Evolutionary conservation across 2,113 vertebrate genomes (phyloP), one percentile per base, ranked within the genome.

Genomic region (Macheiramphus alcinus): DNA sequence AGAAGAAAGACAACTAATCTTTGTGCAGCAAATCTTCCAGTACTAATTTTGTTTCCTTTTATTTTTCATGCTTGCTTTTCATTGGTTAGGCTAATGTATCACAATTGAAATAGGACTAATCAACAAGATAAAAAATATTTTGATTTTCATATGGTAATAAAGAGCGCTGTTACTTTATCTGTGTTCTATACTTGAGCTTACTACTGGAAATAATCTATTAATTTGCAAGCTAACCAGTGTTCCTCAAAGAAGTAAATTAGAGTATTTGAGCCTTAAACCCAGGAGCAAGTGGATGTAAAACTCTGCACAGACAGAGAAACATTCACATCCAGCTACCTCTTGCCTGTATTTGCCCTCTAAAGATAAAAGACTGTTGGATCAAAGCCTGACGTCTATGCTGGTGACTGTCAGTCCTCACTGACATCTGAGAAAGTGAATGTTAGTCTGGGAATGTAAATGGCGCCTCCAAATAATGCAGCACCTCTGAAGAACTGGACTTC

Each of bases 401-500:
- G 87, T 72, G 82, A 31, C 74, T 73, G 91, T 80, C 88, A 95
- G 88, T 71, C 84, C 71, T 71, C 83, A 68, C 27, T 80, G 94
- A 93, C 83, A 97, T 91, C 86, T 47, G 96, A 97, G 94, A 91
- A 88, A 81, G 65, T 58, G 76, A 91, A 66, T 42, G 58, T 76
- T 86, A 93, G 93, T 86, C 84, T 95, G 78, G 80, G 86, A 95
- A 97, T 62, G 91, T 31, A 29, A 94, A 78, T 9, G 56, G 84
- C 32, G 22, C 92, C 94, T 94, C 80, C 94, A 91, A 88, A 63
- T 20, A 90, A 91, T 29, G 74, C 88, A 93, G 92, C 87, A 94
- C 93, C 93, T 96, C 93, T 29, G 84, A 90, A 84, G 86, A 96
- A 66, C 67, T n/a, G 81, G 40, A 47, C 0, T 68, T 71, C 73